Evolutionary conservation across 2,113 vertebrate genomes (phyloP).

Genomic region (Tachysurus fulvidraco): DNA sequence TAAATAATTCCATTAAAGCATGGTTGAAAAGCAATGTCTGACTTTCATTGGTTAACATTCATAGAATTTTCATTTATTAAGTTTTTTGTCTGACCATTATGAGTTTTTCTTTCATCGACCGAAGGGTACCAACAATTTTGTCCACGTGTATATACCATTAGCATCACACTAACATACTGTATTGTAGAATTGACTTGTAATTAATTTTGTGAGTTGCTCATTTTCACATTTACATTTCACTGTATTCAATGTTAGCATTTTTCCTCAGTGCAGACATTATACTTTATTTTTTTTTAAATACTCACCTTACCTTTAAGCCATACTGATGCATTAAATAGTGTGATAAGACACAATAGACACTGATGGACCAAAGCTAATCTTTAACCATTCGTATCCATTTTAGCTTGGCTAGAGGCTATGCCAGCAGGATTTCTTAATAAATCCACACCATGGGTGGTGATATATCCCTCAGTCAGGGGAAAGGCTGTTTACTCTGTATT

Average conservation of each 20-base stretch:
- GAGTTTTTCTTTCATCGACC: too few relatives aligned
- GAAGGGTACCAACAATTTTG: too few relatives aligned
- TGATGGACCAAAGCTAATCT: not conserved
- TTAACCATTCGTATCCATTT: constrained; percentile 25
- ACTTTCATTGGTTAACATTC: too few relatives aligned
- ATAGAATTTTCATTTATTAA: too few relatives aligned
- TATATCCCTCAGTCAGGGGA: constrained; percentile 53
- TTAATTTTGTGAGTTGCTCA: not conserved
- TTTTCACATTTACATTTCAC: not conserved
- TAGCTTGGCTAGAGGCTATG: not conserved
- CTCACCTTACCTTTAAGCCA: not conserved
- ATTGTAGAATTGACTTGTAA: not conserved
- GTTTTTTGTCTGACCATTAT: too few relatives aligned
- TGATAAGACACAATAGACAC: not conserved
- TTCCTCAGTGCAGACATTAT: not conserved
- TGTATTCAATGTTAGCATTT: not conserved
- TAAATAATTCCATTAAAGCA: too few relatives aligned
- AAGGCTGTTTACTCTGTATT: constrained; percentile 53
- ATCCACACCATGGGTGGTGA: constrained; percentile 44
- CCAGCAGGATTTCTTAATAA: constrained; percentile 36
- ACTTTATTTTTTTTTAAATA: not conserved
- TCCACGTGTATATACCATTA: too few relatives aligned
- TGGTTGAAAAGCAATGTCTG: too few relatives aligned
- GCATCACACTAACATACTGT: not conserved
- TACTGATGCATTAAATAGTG: not conserved